Base-by-base conservation (phyloP, 2,888 invertebrate genomes). In the Apodemia mormo region DNA sequence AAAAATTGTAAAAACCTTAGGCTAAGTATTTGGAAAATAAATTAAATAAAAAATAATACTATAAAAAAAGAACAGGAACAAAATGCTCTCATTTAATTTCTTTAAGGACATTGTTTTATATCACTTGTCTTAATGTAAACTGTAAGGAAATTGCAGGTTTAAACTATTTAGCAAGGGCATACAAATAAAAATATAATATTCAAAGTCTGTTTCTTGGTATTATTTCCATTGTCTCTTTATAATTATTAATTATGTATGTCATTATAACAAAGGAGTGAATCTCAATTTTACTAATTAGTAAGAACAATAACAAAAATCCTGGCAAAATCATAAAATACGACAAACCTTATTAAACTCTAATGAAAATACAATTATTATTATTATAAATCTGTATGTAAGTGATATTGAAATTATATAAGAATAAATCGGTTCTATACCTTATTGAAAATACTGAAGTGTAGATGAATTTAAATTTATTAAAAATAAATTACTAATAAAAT, bases 401-500 rank as follows among this genome's bases (percentile, higher is more conserved):
- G n/a, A 54, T 54, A 22, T 7, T 8, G 22, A 54, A 54, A 22
- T 22, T 54, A n/a, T 22, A 22, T 7, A 54, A 8, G 49, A 22
- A 54, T 54, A 22, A 22, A 52, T 22, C 14, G 7, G n/a, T 8
- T 54, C 1, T 22, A 22, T 54, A 22, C 54, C 54, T 22, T n/a
- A 2, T 54, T 22, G 14, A 49, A 49, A 22, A 54, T 54, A 22
- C 8, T 22, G 22, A 37, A 37, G 14, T 64, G 33, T 33, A 14
- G n/a, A 43, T 54, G 6, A 22, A 40, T 30, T 33, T 45, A 43
- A 65, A 69, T n/a, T 65, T 52, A 65, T 33, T 40, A 14, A 68
- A 71, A 73, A 71, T 40, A 68, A 54, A 68, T 66, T 70, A 54
- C n/a, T 68, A n/a, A 10, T 58, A 69, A 70, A 72, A 49, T 14